Conservation (phyloP, 2,888 invertebrate genomes). For the Melangyna quadrimaculata region DNA sequence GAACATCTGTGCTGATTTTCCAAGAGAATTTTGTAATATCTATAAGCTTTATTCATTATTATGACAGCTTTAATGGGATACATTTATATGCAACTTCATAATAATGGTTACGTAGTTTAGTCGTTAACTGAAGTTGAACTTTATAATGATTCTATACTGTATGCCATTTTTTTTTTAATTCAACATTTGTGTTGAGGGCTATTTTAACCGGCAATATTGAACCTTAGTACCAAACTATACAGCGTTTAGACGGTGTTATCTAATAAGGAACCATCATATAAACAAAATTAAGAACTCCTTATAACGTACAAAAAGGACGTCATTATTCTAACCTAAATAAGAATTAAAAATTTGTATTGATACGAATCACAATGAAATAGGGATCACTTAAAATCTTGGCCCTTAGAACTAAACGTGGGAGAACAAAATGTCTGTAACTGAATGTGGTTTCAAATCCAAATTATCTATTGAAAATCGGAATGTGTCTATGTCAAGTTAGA, state of each 20-base stretch:
- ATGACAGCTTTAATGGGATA: constrained; percentile 62
- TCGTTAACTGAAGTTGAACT: constrained; percentile 29
- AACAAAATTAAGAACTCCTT: no score
- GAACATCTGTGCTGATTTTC: constrained; percentile 65
- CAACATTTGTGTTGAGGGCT: neutral
- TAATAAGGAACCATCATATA: neutral
- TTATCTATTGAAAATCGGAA: no score
- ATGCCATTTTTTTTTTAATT: neutral
- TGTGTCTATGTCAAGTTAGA: no score
- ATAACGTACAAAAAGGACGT: no score
- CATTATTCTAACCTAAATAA: no score
- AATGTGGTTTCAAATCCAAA: no score
- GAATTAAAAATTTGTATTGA: no score
- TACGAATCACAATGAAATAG: no score
- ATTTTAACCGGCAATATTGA: neutral
- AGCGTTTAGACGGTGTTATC: neutral
- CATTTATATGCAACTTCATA: constrained; percentile 63
- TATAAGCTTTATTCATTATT: constrained; percentile 47
- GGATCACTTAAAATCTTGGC: no score
- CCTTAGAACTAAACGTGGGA: no score
- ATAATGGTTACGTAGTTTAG: constrained; percentile 31
- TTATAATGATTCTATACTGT: neutral
- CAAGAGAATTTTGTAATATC: constrained; percentile 63
- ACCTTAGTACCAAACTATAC: neutral
- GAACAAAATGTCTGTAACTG: no score